Evolutionary conservation across 2,113 vertebrate species (phyloP).

Genomic region (Psephotus haematonotus): DNA sequence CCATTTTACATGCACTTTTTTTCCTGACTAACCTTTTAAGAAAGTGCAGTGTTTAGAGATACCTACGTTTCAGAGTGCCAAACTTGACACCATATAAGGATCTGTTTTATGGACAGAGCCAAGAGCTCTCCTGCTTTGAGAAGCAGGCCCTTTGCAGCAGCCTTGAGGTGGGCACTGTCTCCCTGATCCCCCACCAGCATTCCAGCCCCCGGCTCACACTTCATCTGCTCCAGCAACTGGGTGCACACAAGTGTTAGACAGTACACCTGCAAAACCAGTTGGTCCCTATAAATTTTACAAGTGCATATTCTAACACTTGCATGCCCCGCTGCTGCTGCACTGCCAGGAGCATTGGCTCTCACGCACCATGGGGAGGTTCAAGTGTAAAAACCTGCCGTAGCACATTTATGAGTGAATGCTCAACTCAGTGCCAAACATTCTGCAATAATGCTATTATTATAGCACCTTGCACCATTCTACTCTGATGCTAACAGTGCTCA

Average conservation of each 20-base stretch:
- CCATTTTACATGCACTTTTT: not conserved
- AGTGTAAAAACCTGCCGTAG: not conserved
- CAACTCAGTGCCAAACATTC: not conserved
- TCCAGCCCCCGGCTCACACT: not conserved
- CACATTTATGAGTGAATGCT: not conserved
- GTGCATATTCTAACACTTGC: not conserved
- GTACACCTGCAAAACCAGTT: constrained; percentile 48
- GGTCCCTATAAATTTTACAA: constrained; percentile 11
- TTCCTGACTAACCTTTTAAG: not conserved
- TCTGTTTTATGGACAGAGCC: not conserved
- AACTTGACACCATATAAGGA: not conserved
- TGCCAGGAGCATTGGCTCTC: not conserved
- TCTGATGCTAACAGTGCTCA: accelerated
- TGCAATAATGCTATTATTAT: not conserved
- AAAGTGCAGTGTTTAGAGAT: constrained; percentile 35
- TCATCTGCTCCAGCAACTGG: not conserved
- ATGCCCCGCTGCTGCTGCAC: not conserved
- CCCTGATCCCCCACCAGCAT: not conserved
- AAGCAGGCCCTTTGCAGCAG: not conserved
- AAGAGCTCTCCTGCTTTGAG: not conserved
- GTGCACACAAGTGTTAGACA: not conserved
- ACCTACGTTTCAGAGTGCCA: not conserved
- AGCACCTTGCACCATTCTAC: not conserved
- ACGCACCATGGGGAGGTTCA: accelerated
- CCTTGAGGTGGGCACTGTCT: not conserved